phyloP scores from a whole-genome alignment of 2,888 invertebrate species.

The Drosophila diplacantha region DNA sequence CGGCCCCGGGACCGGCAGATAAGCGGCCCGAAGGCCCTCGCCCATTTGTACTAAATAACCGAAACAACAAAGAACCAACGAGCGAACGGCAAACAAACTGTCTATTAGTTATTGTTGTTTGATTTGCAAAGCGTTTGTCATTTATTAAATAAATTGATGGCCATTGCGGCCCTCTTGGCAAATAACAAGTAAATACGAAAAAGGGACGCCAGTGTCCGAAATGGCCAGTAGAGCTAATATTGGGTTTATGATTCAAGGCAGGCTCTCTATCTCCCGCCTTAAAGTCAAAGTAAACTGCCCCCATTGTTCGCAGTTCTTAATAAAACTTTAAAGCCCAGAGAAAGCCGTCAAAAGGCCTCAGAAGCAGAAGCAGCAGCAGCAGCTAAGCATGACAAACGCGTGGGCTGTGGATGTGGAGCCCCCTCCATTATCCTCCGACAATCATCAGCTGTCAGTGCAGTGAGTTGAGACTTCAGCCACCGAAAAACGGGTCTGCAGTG shows the following conservation, averaged over 20 bases:
- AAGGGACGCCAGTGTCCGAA: slow-evolving; percentile 23
- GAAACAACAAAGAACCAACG: slow-evolving; percentile 29
- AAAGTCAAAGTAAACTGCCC: not conserved
- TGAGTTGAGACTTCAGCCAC: slow-evolving; percentile 57
- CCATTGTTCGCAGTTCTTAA: slow-evolving; percentile 17
- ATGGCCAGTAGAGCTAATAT: slow-evolving; percentile 24
- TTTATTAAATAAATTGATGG: slow-evolving; percentile 72
- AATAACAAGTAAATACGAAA: slow-evolving; percentile 49
- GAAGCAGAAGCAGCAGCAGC: slow-evolving; percentile 18
- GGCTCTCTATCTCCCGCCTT: not conserved
- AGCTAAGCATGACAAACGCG: slow-evolving; percentile 40
- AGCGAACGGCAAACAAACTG: slow-evolving; percentile 51
- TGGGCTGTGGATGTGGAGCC: slow-evolving; percentile 4
- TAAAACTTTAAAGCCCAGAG: slow-evolving; percentile 27
- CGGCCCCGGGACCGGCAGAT: slow-evolving; percentile 37
- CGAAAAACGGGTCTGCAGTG: slow-evolving; percentile 46
- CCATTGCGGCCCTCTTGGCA: slow-evolving; percentile 59
- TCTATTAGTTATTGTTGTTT: slow-evolving; percentile 71
- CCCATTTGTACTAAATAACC: slow-evolving; percentile 65
- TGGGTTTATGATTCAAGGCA: slow-evolving; percentile 33
- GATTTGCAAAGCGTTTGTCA: slow-evolving; percentile 71
- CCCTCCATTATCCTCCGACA: slow-evolving; percentile 34
- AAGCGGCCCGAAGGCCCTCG: slow-evolving; percentile 44
- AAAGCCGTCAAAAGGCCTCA: slow-evolving; percentile 46
- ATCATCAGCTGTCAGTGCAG: slow-evolving; percentile 67